These are phyloP conservation scores for Leptinotarsa juncta DNA, from an alignment of 2,888 invertebrate genomes.

Conservation along the genomic window DNA sequence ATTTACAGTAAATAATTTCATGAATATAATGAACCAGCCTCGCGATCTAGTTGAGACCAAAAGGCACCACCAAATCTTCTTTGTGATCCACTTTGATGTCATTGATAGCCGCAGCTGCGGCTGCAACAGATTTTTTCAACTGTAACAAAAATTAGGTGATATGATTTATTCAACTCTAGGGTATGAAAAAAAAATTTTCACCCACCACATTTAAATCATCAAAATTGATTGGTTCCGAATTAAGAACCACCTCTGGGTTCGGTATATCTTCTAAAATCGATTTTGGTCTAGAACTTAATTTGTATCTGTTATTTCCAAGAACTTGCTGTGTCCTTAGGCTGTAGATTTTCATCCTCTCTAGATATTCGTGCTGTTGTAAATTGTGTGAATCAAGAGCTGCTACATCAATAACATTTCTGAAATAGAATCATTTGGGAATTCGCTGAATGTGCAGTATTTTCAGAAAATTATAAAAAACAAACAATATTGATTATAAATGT, in stretches of 20 bases:
- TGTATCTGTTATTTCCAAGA: constrained; percentile 64
- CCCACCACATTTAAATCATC: constrained; percentile 81
- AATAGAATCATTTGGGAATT: constrained; percentile 43
- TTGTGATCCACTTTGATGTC: constrained; percentile 89
- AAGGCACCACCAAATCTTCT: constrained; percentile 91
- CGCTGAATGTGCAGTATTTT: no score
- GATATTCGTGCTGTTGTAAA: constrained; percentile 89
- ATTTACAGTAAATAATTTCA: constrained; percentile 16
- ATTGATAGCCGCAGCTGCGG: constrained; percentile 78
- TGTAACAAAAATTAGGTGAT: constrained; percentile 63
- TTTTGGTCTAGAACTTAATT: constrained; percentile 62
- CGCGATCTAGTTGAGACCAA: constrained; percentile 69
- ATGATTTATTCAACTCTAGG: neutral
- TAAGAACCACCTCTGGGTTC: constrained; percentile 76
- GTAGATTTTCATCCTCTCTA: constrained; percentile 83
- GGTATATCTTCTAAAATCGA: constrained; percentile 80
- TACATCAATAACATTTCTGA: constrained; percentile 93
- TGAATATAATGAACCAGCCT: neutral
- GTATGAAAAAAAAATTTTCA: neutral
- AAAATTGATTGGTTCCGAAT: constrained; percentile 71
- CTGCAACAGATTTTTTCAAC: constrained; percentile 78
- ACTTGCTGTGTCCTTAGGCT: constrained; percentile 70
- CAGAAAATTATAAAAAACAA: no score
- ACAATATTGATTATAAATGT: no score
- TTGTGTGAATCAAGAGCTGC: constrained; percentile 89